Base-by-base conservation (phyloP, 1,140 invertebrate species). In the Pteromalus puparum region DNA sequence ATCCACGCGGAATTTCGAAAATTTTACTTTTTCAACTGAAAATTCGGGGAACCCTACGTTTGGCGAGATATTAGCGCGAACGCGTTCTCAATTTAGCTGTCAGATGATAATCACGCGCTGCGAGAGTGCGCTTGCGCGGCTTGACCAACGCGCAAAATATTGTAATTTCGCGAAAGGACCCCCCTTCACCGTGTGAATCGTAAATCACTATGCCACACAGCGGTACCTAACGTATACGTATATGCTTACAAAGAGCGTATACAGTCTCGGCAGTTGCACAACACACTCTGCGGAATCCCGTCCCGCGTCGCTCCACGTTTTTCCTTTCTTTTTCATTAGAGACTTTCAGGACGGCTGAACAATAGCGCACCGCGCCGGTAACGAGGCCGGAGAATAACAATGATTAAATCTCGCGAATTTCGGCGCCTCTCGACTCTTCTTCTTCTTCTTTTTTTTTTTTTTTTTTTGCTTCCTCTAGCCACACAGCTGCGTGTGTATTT, bases 251-350 rank as follows among this genome's bases (percentile, higher is more conserved):
- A n/a, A n/a, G n/a, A n/a, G n/a, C n/a, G n/a, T n/a, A n/a, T n/a
- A 61, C 53, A n/a, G 18, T 6, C 53, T 61, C 53, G 21, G 13
- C n/a, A 70, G 67, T 70, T 28, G 67, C 15, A n/a, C 67, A 18
- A 12, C 67, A 18, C 53, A 26, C 67, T 70, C 3, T 15, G 61
- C 61, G 61, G 15, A 65, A 18, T 65, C 21, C 61, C 61, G 7
- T 65, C 1, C 18, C 26, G 26, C 9, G 3, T 30, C 67, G 26
- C 26, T 15, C 67, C 72, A n/a, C 34, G 21, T 76, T 46, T 76
- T 76, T 24, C 74, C 42, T 42, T 76, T 78, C 48, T 78, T 65
- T 78, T 78, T 78, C 76, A 78, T 78, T 65, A 78, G 53, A 34
- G 76, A 61, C 53, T 70, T 70, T 70, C 67, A 30, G 67, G 18